Percentiles rank a stretch among this genome's conserved stretches.
phyloP scores from a whole-genome alignment of 1,140 invertebrate species.

The Bombus huntii region DNA sequence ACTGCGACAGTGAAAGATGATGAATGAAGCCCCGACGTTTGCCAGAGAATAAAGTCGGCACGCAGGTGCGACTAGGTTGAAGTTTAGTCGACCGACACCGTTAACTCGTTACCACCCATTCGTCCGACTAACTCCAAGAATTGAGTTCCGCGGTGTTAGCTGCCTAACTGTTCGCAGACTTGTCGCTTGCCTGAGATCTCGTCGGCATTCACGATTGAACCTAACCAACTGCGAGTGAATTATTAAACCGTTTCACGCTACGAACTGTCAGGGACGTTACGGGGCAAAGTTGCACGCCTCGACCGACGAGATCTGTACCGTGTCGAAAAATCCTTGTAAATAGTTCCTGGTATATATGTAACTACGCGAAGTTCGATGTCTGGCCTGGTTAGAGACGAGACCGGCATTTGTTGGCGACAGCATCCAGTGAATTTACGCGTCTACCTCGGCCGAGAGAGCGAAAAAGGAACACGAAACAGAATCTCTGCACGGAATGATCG shows the following conservation, averaged over 20 bases:
- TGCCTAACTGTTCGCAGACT: slow-evolving; percentile 9
- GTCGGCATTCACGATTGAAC: background rate
- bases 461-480: background rate
- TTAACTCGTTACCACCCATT: slow-evolving; percentile 31
- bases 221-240: background rate
- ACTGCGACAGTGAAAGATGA: background rate
- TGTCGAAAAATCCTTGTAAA: background rate
- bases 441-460: too few relatives aligned
- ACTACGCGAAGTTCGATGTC: background rate
- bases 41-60: slow-evolving; percentile 17
- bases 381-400: background rate
- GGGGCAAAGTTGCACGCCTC: background rate
- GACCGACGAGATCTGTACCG: background rate
- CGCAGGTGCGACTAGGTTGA: slow-evolving; percentile 1
- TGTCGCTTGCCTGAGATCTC: background rate
- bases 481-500: slow-evolving; percentile 13
- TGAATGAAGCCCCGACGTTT: background rate
- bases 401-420: background rate
- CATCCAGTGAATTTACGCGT: background rate
- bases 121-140: slow-evolving; percentile 25
- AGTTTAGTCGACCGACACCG: slow-evolving; percentile 3
- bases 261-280: too few relatives aligned
- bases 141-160: background rate
- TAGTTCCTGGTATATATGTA: too few relatives aligned
- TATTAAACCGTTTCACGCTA: background rate